Percentiles rank a stretch among this genome's conserved stretches.
Conservation (phyloP, 1,140 invertebrate species). For the Drosophila jambulina region DNA sequence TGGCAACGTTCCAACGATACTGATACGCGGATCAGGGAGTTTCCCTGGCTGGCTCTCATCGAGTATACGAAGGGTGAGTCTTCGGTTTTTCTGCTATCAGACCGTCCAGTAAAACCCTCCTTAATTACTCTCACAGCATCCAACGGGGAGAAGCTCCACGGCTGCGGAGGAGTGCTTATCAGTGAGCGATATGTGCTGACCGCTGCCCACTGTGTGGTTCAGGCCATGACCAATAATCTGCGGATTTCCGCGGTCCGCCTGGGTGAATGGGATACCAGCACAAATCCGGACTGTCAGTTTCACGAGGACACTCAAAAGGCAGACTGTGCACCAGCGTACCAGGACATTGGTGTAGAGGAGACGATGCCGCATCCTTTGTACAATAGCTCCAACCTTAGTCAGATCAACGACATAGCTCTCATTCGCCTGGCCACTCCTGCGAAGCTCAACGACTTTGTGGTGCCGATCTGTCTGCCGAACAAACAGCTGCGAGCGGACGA, state of each 20-base stretch:
- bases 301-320: conserved; percentile 6
- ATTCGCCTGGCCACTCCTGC: conserved; percentile 88
- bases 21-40: conserved; percentile 88
- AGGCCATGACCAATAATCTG: conserved; percentile 84
- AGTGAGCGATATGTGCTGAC: conserved; percentile 86
- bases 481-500: conserved; percentile 80
- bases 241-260: conserved; percentile 74
- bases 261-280: conserved; percentile 81
- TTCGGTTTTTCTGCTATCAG: not conserved
- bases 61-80: conserved; percentile 70
- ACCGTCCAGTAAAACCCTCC: not conserved
- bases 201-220: conserved; percentile 87
- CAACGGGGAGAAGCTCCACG: conserved; percentile 75
- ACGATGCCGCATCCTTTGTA: conserved; percentile 89
- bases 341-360: conserved; percentile 88
- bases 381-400: conserved; percentile 72
- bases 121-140: conserved; percentile 23
- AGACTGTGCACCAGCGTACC: conserved; percentile 86
- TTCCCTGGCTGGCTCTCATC: conserved; percentile 89
- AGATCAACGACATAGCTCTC: conserved; percentile 90
- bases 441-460: conserved; percentile 84
- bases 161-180: conserved; percentile 87
- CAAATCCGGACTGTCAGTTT: conserved; percentile 74
- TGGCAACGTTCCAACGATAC: conserved; percentile 87
- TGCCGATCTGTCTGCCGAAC: conserved; percentile 92